Evolutionary conservation across 1,140 invertebrate species (phyloP), one percentile per base, ranked within the genome.

Genomic region (Prorops nasuta): DNA sequence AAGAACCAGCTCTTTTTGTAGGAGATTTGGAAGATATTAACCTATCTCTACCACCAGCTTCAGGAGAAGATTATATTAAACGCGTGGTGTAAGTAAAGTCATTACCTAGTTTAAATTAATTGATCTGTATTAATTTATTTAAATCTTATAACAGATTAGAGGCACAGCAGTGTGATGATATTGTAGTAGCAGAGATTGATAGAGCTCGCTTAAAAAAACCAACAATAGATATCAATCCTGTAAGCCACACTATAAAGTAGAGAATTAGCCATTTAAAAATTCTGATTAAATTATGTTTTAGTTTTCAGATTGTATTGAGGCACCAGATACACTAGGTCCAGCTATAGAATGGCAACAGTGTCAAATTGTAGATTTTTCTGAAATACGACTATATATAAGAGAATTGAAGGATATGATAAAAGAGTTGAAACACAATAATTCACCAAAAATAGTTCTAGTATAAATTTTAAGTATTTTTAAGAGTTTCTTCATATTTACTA

Each of bases 61-160:
- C 78, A 3, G 81, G 81, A 4, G 78, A 80, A 56, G 81, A 83
- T 51, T 84, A 83, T 44, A 71, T 83, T 3, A 75, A 80, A 65
- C 67, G 80, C 56, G 81, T 83, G 12, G 68, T 81, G 81, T 82
- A 70, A 68, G 60, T 66, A 42, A 22, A 45, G 28, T 34, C 16
- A 31, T 10, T 45, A 37, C 20, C 34, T 48, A 21, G 14, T 47
- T 15, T n/a, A 22, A 44, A 44, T 43, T 38, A 19, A 49, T 40
- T 56, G 24, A n/a, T 10, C 14, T 6, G 10, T 35, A 32, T 32
- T 7, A 9, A 6, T 44, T 31, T 36, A 9, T 15, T 47, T 42
- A 19, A 17, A 40, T 16, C 14, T 55, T 40, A 22, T 60, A 69
- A 14, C 44, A 82, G 80, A 49, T 60, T 80, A 49, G 82, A 84